Conservation (phyloP, 2,888 invertebrate species). For the Caenorhabditis auriculariae region DNA sequence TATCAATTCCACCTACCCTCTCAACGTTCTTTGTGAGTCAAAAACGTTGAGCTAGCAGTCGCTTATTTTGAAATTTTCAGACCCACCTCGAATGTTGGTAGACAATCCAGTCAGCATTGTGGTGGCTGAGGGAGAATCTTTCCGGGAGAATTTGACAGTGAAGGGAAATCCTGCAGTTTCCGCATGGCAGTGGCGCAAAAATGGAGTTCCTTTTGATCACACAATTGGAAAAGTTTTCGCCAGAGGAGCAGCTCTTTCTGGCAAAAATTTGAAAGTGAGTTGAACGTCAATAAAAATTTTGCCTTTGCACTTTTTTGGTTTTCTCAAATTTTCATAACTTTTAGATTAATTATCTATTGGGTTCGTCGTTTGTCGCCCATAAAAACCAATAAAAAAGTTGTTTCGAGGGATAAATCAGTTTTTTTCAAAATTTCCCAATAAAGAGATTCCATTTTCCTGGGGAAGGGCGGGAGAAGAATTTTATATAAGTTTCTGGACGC, state of each 20-base stretch:
- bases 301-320: no score
- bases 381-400: not conserved
- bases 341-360: no score
- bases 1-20: slow-evolving; percentile 41
- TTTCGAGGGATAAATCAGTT: no score
- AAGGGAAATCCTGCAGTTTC: slow-evolving; percentile 57
- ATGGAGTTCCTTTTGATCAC: slow-evolving; percentile 54
- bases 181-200: slow-evolving; percentile 53
- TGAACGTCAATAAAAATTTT: no score
- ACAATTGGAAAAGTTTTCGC: slow-evolving; percentile 52
- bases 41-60: not conserved
- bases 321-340: no score
- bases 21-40: slow-evolving; percentile 59
- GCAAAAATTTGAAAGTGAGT: slow-evolving; percentile 29
- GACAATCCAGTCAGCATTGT: slow-evolving; percentile 54
- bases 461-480: no score
- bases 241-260: slow-evolving; percentile 38
- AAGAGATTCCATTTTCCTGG: not conserved
- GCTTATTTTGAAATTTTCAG: slow-evolving; percentile 33
- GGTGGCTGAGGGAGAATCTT: slow-evolving; percentile 59
- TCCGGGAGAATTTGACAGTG: slow-evolving; percentile 58
- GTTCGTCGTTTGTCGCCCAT: not conserved
- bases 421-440: not conserved
- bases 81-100: slow-evolving; percentile 52
- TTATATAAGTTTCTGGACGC: no score